Conservation (phyloP, 2,888 invertebrate genomes). For the Ernsta delagoae region DNA sequence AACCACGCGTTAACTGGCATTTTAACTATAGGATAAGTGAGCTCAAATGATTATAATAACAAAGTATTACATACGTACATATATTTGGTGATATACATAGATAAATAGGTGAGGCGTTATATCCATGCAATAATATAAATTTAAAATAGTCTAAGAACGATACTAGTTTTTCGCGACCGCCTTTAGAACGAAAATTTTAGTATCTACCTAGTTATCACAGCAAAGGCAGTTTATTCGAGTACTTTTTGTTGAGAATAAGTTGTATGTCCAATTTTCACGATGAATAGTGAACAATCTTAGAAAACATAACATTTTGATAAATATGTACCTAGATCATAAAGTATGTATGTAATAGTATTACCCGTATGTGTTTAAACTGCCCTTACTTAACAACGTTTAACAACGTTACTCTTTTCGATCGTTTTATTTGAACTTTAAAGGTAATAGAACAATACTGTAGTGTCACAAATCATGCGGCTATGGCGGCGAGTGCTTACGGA, state of each 20-base stretch:
- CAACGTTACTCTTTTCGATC: background rate
- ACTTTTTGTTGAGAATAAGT: background rate
- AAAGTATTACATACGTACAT: conserved; percentile 20
- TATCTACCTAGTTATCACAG: conserved; percentile 3
- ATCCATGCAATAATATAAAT: conserved; percentile 26
- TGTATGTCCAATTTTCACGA: background rate
- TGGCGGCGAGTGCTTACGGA: conserved; percentile 25
- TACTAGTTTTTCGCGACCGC: background rate
- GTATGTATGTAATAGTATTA: too few relatives aligned
- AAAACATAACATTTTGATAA: too few relatives aligned
- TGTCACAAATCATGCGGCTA: conserved; percentile 20
- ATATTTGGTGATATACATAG: conserved; percentile 16
- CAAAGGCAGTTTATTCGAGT: conserved; percentile 12
- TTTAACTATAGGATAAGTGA: conserved; percentile 18
- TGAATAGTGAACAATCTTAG: too few relatives aligned
- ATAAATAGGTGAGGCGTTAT: conserved; percentile 25
- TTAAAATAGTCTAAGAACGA: conserved; percentile 14
- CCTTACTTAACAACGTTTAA: too few relatives aligned
- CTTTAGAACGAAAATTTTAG: background rate
- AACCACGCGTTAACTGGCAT: conserved; percentile 2
- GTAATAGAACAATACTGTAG: conserved; percentile 8
- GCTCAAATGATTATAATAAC: conserved; percentile 24
- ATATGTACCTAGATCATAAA: too few relatives aligned
- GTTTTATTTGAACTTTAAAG: conserved; percentile 7
- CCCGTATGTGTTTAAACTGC: background rate